Evolutionary conservation across 92 coral and sea anemone genomes (phyloP).

Genomic region (Zoanthus solanderi): DNA sequence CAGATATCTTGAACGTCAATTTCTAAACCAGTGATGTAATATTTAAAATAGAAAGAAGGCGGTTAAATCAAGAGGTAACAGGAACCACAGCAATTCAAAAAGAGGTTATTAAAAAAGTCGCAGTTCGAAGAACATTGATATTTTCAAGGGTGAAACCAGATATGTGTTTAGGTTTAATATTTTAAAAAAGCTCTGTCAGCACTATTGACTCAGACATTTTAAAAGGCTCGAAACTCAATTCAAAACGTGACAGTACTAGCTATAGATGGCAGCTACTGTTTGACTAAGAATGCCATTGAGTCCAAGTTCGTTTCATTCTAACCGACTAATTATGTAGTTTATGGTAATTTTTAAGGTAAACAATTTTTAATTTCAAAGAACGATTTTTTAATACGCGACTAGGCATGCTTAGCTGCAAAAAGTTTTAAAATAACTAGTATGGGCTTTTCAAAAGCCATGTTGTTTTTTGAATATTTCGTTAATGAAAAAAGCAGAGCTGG

Average conservation of each 20-base stretch:
- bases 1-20: neutral
- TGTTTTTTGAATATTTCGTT: too few species aligned
- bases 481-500: too few species aligned
- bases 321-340: too few species aligned
- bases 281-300: neutral
- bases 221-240: neutral
- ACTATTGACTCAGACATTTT: neutral
- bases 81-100: neutral
- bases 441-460: too few species aligned
- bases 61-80: neutral
- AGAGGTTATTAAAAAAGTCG: neutral
- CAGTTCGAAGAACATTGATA: too few species aligned
- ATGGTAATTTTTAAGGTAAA: too few species aligned
- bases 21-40: neutral
- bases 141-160: neutral
- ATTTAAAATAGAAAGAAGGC: neutral
- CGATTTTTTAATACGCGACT: too few species aligned
- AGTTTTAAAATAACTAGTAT: too few species aligned
- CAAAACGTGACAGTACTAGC: neutral
- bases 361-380: too few species aligned
- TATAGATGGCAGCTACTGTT: neutral
- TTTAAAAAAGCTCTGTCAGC: neutral
- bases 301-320: neutral
- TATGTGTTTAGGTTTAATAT: neutral
- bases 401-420: too few species aligned